A percentile compares a stretch with the other conserved stretches of the same genome.
Evolutionary conservation across 2,113 vertebrate genomes (phyloP).

Genomic region (Ciconia maguari): DNA sequence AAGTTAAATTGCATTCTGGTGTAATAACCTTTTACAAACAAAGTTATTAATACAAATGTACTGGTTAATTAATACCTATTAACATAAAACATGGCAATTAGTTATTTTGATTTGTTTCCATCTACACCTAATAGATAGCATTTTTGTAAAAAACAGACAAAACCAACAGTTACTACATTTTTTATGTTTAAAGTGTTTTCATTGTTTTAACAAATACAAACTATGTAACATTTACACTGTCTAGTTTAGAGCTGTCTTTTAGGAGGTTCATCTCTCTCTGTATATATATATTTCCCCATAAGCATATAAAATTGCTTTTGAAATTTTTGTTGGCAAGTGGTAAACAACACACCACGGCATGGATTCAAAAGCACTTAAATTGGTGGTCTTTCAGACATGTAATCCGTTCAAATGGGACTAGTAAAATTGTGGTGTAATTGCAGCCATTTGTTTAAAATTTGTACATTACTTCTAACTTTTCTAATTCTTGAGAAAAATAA

Average conservation of each 20-base stretch:
- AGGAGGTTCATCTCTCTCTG: neutral
- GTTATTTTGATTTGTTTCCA: conserved; percentile 48
- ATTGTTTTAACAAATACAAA: conserved; percentile 14
- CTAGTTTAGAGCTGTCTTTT: conserved; percentile 7
- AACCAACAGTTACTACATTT: neutral
- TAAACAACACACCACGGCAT: conserved; percentile 4
- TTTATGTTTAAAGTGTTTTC: conserved; percentile 13
- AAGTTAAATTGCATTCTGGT: conserved; percentile 65
- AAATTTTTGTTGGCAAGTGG: conserved; percentile 31
- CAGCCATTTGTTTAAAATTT: conserved; percentile 12
- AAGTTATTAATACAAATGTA: conserved; percentile 55
- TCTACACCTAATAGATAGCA: conserved; percentile 23
- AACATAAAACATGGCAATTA: conserved; percentile 58
- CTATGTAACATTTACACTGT: neutral
- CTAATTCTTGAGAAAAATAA: neutral
- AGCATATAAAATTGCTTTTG: conserved; percentile 28
- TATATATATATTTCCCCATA: neutral
- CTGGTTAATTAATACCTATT: conserved; percentile 66
- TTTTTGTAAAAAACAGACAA: conserved; percentile 41
- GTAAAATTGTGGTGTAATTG: conserved; percentile 8
- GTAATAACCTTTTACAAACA: conserved; percentile 63
- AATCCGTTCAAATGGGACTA: conserved; percentile 21
- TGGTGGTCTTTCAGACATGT: conserved; percentile 32
- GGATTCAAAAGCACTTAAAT: conserved; percentile 5
- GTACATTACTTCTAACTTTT: neutral